phyloP scores from a whole-genome alignment of 2,888 invertebrate genomes.

The Cataglyphis livida region DNA sequence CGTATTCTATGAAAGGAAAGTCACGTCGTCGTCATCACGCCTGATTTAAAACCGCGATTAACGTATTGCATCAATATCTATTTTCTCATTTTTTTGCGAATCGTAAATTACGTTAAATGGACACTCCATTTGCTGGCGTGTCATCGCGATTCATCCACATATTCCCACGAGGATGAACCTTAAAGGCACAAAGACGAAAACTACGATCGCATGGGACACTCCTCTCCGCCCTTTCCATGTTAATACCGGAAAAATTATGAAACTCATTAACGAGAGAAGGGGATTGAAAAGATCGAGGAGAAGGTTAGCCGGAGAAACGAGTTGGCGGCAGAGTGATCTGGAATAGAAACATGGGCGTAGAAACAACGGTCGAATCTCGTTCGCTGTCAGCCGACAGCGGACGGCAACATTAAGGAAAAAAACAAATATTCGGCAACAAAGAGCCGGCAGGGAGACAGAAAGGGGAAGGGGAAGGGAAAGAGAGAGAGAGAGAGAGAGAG shows the following conservation, averaged over 20 bases:
- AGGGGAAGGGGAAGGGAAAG: constrained; percentile 7
- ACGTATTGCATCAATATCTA: constrained; percentile 16
- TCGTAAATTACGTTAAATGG: constrained; percentile 39
- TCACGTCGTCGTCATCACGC: constrained; percentile 18
- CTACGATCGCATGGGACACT: constrained; percentile 29
- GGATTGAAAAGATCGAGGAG: constrained; percentile 11
- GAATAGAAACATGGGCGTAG: constrained; percentile 53
- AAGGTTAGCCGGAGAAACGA: constrained; percentile 14
- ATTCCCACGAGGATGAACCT: constrained; percentile 1
- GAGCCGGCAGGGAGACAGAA: constrained; percentile 15
- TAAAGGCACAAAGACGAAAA: constrained; percentile 11
- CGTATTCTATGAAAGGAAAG: constrained; percentile 7
- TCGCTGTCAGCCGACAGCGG: constrained; percentile 46
- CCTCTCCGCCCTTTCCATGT: constrained; percentile 52
- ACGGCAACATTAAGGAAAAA: constrained; percentile 68
- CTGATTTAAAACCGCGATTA: constrained; percentile 35
- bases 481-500: neutral
- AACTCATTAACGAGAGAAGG: constrained; percentile 66
- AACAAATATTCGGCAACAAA: constrained; percentile 69
- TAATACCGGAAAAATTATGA: constrained; percentile 70
- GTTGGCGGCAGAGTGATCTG: constrained; percentile 57
- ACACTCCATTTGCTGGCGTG: neutral
- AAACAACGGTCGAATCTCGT: constrained; percentile 52
- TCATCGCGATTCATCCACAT: constrained; percentile 24
- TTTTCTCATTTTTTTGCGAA: constrained; percentile 9